A percentile compares a stretch with the other conserved stretches of the same genome.
These are phyloP conservation scores for Hyposoter didymator DNA, from an alignment of 2,888 invertebrate species.

Conservation along the genomic window DNA sequence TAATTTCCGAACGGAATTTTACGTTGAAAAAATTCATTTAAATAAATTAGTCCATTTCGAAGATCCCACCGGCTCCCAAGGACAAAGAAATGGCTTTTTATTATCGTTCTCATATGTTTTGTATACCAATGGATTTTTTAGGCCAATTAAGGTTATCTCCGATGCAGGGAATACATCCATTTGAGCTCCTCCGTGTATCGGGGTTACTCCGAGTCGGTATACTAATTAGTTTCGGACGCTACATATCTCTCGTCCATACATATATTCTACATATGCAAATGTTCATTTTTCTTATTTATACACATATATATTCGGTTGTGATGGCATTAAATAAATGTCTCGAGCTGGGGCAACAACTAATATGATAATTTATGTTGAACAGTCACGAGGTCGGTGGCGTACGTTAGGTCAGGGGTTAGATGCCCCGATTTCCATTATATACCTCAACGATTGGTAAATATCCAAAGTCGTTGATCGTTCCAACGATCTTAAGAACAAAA, in stretches of 20 bases:
- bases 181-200: conserved; percentile 66
- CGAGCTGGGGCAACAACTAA: conserved; percentile 50
- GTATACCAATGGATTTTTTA: conserved; percentile 74
- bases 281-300: conserved; percentile 25
- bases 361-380: conserved; percentile 83
- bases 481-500: conserved; percentile 11
- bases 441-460: conserved; percentile 69
- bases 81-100: conserved; percentile 14
- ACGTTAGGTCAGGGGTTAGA: conserved; percentile 77
- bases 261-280: conserved; percentile 18
- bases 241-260: conserved; percentile 6
- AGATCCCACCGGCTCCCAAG: not conserved
- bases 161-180: conserved; percentile 74
- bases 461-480: conserved; percentile 43
- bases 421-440: conserved; percentile 79
- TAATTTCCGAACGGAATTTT: not conserved
- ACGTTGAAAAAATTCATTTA: not conserved
- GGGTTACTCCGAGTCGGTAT: conserved; percentile 52
- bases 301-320: conserved; percentile 19
- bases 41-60: conserved; percentile 20
- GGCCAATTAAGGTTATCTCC: conserved; percentile 76
- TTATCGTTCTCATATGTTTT: conserved; percentile 13
- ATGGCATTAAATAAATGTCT: conserved; percentile 53
- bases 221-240: conserved; percentile 57
- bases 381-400: conserved; percentile 74